phyloP scores from a whole-genome alignment of 2,113 vertebrate genomes.

The Etia nguti region DNA sequence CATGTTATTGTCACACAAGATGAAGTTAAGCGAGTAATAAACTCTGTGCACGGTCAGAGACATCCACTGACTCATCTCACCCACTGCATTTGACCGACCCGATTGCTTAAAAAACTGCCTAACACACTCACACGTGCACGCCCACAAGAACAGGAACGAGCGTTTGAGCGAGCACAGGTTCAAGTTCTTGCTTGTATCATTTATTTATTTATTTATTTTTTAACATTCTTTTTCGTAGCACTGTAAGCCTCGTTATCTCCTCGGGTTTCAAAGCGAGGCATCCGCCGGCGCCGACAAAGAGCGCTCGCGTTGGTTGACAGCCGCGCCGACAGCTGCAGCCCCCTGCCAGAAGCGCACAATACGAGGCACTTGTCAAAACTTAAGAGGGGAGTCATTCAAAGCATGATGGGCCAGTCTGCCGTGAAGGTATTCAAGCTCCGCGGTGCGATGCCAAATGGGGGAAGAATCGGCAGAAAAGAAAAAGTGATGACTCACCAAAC shows the following conservation, averaged over 20 bases:
- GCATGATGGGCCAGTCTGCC: conserved; percentile 34
- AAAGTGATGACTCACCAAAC: conserved; percentile 78
- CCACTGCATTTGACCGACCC: conserved; percentile 15
- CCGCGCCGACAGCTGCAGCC: conserved; percentile 37
- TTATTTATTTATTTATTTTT: neutral
- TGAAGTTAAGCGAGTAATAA: conserved; percentile 25
- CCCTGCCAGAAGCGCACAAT: neutral
- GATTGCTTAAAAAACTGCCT: neutral
- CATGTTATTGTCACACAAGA: conserved; percentile 37
- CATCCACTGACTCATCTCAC: conserved; percentile 45
- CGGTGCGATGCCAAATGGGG: neutral
- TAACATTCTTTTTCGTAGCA: neutral
- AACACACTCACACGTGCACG: neutral
- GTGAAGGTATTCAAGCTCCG: conserved; percentile 36
- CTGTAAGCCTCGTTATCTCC: conserved; percentile 16
- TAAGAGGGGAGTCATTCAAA: conserved; percentile 28
- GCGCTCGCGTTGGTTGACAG: conserved; percentile 28
- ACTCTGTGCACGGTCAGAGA: conserved; percentile 14
- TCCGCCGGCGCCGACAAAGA: neutral
- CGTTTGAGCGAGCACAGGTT: neutral
- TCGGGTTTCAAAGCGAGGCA: conserved; percentile 34
- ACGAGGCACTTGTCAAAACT: conserved; percentile 21
- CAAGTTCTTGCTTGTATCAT: conserved; percentile 24
- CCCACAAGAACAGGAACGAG: conserved; percentile 1
- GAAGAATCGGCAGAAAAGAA: conserved; percentile 56